Base-by-base conservation (phyloP, 2,113 vertebrate species). In the Eleginops maclovinus region DNA sequence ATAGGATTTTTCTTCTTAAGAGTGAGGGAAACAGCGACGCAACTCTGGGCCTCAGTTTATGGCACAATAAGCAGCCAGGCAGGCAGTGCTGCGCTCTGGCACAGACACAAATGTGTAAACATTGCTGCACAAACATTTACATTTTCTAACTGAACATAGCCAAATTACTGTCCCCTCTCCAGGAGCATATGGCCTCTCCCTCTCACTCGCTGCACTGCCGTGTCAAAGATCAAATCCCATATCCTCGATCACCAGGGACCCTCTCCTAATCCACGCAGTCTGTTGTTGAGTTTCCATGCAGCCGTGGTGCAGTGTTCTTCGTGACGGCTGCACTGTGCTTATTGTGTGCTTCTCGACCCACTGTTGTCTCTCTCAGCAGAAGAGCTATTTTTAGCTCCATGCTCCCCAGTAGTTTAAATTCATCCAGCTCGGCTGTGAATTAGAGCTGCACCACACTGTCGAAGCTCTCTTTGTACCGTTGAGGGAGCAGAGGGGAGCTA, bases 321-420 rank as follows among this genome's bases (percentile, higher is more conserved):
- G 26, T 64, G 72, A 75, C 64, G 63, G 74, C 81, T 46, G 67
- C 78, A 28, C 73, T 66, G 77, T 28, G 80, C 78, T 73, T 76
- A 85, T 85, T 88, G 84, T 89, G 87, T 55, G 83, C 82, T 46
- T 74, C 81, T 84, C 66, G 78, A 79, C 80, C 75, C 82, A 71
- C 81, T 81, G 75, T 89, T 79, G 82, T 79, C 81, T 86, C 90
- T 40, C 71, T 64, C 72, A 88, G 87, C 84, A 79, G 61, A 76
- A 44, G 58, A 81, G 89, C 84, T 90, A 90, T 88, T 91, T 84
- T 88, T 93, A 94, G 49, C 90, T 67, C 31, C 58, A 49, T 13
- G 65, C 86, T 88, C 86, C 75, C 79, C 63, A 50, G 55, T 89
- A 89, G 83, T 93, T 89, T 87, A 77, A 79, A 90, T 92, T 91